Percentiles rank a stretch among this genome's conserved stretches.
Evolutionary conservation across 92 coral and sea anemone genomes (phyloP).

Genomic region (Palythoa heliodiscus): DNA sequence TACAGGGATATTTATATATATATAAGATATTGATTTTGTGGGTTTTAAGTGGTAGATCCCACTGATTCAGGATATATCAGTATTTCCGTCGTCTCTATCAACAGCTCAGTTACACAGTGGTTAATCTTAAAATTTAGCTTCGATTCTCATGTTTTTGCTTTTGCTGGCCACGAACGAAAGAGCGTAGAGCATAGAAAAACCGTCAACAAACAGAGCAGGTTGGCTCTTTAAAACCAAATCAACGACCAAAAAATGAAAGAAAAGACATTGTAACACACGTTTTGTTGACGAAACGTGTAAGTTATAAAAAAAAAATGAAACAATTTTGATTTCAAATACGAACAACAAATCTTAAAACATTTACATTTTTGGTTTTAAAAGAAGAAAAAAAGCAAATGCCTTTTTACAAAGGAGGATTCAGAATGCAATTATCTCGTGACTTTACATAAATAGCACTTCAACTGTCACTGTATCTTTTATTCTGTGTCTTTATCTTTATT

Average conservation of each 20-base stretch:
- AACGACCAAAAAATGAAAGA: too few relatives aligned
- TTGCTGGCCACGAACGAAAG: too few relatives aligned
- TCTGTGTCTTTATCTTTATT: not conserved
- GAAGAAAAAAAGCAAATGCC: not conserved
- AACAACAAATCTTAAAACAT: not conserved
- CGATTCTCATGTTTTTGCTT: too few relatives aligned
- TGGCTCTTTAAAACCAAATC: too few relatives aligned
- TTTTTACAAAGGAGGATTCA: not conserved
- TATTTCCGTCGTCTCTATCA: not conserved
- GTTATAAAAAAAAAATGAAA: not conserved
- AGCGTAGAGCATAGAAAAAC: too few relatives aligned
- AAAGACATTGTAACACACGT: too few relatives aligned
- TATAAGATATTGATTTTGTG: not conserved
- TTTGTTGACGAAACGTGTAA: too few relatives aligned
- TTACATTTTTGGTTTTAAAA: not conserved
- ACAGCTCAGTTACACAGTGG: not conserved
- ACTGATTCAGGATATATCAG: too few relatives aligned
- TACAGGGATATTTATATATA: not conserved
- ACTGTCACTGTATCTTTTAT: not conserved
- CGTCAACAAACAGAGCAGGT: too few relatives aligned
- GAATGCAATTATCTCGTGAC: constrained; percentile 11
- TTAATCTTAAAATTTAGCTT: too few relatives aligned
- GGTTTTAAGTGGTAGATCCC: not conserved
- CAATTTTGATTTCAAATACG: not conserved
- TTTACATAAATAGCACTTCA: not conserved